A percentile compares a stretch with the other conserved stretches of the same genome.
Conservation (phyloP, 2,797 vertebrate genomes). For the Kryptopterus vitreolus region DNA sequence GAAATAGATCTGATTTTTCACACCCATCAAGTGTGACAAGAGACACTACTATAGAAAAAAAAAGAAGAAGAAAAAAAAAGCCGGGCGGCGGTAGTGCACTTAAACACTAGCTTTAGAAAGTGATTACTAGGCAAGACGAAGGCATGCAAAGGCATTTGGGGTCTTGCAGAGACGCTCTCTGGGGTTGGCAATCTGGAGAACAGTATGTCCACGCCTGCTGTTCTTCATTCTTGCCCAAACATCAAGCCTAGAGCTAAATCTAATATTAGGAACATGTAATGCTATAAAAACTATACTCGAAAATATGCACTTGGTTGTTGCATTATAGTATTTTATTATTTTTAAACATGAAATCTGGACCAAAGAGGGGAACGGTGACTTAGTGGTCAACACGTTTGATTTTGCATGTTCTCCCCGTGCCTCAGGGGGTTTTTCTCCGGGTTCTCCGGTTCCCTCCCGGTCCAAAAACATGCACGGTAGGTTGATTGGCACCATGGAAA, state of each 20-base stretch:
- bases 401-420: no score
- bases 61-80: no score
- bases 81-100: constrained; percentile 26
- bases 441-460: no score
- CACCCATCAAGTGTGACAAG: constrained; percentile 50
- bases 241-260: constrained; percentile 47
- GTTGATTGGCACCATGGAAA: no score
- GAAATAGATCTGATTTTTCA: constrained; percentile 49
- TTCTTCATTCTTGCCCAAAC: constrained; percentile 43
- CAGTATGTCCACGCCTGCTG: constrained; percentile 48
- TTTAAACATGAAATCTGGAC: constrained; percentile 25
- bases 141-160: constrained; percentile 42
- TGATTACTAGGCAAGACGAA: constrained; percentile 57
- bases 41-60: constrained; percentile 25
- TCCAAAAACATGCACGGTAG: no score
- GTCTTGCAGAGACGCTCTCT: constrained; percentile 53
- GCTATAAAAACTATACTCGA: constrained; percentile 34
- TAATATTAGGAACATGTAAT: constrained; percentile 51
- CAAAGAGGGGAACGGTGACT: no score
- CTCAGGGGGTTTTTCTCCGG: no score
- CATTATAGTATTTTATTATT: background rate
- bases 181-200: constrained; percentile 55
- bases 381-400: no score
- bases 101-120: constrained; percentile 54
- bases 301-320: constrained; percentile 41